Percentiles rank a stretch among this genome's conserved stretches.
These are phyloP conservation scores for Momotus momota DNA, from an alignment of 2,797 vertebrate species.

Conservation along the genomic window DNA sequence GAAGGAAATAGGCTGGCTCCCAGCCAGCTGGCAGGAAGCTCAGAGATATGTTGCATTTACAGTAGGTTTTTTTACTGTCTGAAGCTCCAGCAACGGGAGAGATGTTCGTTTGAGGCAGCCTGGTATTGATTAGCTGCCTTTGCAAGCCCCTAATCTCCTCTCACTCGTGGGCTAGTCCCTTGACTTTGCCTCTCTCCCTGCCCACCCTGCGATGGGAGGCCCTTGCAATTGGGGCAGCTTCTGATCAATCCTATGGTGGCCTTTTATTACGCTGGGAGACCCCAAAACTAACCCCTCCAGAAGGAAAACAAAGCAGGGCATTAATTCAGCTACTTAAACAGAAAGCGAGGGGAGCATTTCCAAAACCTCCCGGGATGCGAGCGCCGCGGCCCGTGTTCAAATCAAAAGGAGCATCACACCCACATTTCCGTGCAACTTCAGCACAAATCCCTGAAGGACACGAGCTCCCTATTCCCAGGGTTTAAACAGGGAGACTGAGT, in stretches of 20 bases:
- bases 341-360: neutral
- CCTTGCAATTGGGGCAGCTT: neutral
- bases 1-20: conserved; percentile 73
- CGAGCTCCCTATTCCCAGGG: neutral
- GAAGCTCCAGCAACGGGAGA: conserved; percentile 66
- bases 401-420: neutral
- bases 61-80: conserved; percentile 78
- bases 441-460: neutral
- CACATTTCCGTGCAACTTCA: fast-evolving
- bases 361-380: neutral
- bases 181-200: neutral
- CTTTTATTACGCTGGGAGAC: neutral
- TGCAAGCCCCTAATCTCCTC: conserved; percentile 15
- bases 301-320: neutral
- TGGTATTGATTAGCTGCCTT: conserved; percentile 78
- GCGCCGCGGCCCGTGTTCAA: neutral
- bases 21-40: conserved; percentile 73
- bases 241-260: neutral
- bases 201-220: neutral
- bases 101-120: conserved; percentile 68
- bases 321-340: neutral
- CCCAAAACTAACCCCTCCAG: neutral
- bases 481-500: neutral
- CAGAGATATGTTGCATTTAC: conserved; percentile 74
- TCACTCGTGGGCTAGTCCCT: neutral